A percentile compares a stretch with the other conserved stretches of the same genome.
phyloP scores from a whole-genome alignment of 2,797 vertebrate species.

The Vultur gryphus region DNA sequence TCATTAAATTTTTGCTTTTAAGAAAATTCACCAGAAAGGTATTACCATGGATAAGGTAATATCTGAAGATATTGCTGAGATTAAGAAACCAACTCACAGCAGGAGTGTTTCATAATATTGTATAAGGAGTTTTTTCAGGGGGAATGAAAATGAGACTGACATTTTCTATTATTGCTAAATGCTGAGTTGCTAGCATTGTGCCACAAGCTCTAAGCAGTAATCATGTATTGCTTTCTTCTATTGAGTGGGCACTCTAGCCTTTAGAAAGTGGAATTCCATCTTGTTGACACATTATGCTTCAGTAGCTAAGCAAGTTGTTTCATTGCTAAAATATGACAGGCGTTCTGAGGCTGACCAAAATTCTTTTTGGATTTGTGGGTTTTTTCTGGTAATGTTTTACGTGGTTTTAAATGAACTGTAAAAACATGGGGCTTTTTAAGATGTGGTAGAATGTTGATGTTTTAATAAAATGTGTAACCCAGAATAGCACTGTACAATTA shows the following conservation, averaged over 20 bases:
- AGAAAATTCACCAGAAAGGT: conserved; percentile 7
- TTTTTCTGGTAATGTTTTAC: not conserved
- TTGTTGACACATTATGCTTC: conserved; percentile 51
- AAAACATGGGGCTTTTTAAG: not conserved
- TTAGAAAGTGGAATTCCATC: conserved; percentile 20
- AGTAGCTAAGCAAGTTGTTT: conserved; percentile 36
- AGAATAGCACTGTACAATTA: not conserved
- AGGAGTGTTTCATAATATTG: conserved; percentile 10
- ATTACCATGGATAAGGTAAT: conserved; percentile 6
- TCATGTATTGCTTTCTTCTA: not conserved
- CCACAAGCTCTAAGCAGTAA: not conserved
- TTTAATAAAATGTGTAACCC: not conserved
- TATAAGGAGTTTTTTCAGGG: not conserved
- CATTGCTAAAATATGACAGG: conserved; percentile 42
- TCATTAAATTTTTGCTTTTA: conserved; percentile 35
- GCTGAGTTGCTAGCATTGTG: not conserved
- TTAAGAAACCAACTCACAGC: conserved; percentile 24
- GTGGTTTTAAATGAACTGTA: not conserved
- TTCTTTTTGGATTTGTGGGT: not conserved
- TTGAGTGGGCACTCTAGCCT: not conserved
- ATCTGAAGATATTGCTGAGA: conserved; percentile 14
- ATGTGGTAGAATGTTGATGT: not conserved
- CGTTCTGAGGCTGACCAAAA: not conserved
- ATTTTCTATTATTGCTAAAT: conserved; percentile 24
- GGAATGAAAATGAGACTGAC: conserved; percentile 1